Evolutionary conservation across 2,797 vertebrate species (phyloP), one percentile per base, ranked within the genome.

Genomic region (Centropyge bicolor): DNA sequence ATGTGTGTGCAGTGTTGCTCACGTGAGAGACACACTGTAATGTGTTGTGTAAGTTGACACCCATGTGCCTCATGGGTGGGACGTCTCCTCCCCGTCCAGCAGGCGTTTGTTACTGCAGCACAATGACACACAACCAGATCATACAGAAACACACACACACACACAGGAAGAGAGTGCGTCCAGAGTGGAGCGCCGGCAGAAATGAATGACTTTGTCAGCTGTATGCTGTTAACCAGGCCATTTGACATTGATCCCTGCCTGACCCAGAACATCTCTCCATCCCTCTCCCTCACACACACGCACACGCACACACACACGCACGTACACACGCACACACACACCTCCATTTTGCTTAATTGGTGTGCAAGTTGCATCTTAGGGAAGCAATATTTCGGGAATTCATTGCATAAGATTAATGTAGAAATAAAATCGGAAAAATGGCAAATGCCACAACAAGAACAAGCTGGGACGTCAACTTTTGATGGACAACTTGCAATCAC

Each of bases 141-240:
- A 52, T 52, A 61, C 56, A 65, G 51, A 68, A 63, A 74, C 68
- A 74, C 64, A 59, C 74, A 76, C 77, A 78, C 45, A 73, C 76
- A 78, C 62, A 71, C n/a, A 70, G 17, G 45, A 63, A 62, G 35
- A 62, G 35, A 67, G 73, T 52, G 67, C 20, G 14, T 73, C 16
- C 43, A 77, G 69, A 86, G 70, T 48, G 71, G 86, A 90, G 79
- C 5, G 93, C 92, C 82, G 82, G 93, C 90, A 93, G 92, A 92
- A 90, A 93, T 82, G 81, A 89, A 93, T 93, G 94, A 95, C 93
- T 94, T 94, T 95, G 93, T 94, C 90, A 94, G 90, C 91, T 89
- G 91, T 80, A 75, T 87, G 88, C 86, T 77, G 85, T 93, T 91
- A 95, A 94, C 93, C 93, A 95, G 94, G 91, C 93, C 92, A 88